A percentile compares a stretch with the other conserved stretches of the same genome.
phyloP scores from a whole-genome alignment of 2,888 invertebrate genomes.

The Dusona sp. region DNA sequence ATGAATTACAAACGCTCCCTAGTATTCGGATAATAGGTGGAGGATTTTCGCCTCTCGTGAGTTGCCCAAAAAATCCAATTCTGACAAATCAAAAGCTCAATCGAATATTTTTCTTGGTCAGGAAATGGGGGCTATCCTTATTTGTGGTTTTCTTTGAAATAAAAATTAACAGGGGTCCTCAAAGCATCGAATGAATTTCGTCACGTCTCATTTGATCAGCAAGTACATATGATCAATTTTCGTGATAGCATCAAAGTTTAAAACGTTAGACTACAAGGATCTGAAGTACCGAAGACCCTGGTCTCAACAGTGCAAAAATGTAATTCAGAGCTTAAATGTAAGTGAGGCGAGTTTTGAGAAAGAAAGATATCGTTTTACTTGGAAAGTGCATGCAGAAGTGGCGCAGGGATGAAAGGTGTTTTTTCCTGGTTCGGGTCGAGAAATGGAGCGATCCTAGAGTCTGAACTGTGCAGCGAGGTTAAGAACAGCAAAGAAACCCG shows the following conservation, averaged over 20 bases:
- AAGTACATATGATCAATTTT: background rate
- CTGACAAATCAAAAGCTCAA: background rate
- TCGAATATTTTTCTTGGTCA: background rate
- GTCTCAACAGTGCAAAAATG: conserved; percentile 44
- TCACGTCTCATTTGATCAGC: background rate
- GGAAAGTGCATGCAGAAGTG: conserved; percentile 41
- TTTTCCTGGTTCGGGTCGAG: conserved; percentile 40
- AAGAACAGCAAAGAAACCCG: conserved; percentile 42
- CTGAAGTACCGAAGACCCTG: background rate
- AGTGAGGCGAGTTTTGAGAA: conserved; percentile 26
- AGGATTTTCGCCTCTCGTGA: background rate
- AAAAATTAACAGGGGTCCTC: background rate
- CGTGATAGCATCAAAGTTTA: conserved; percentile 8
- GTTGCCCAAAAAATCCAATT: background rate
- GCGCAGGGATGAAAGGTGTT: conserved; percentile 31
- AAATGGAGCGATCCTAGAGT: conserved; percentile 41
- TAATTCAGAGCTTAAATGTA: conserved; percentile 51
- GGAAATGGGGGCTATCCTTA: background rate
- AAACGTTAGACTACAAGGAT: conserved; percentile 3
- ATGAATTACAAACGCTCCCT: conserved; percentile 3
- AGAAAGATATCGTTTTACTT: conserved; percentile 25
- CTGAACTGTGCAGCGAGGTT: conserved; percentile 42
- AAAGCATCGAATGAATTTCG: background rate
- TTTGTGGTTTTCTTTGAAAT: background rate
- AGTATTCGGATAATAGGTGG: background rate